Evolutionary conservation across 2,888 invertebrate genomes (phyloP).

Genomic region (Sisyra nigra): DNA sequence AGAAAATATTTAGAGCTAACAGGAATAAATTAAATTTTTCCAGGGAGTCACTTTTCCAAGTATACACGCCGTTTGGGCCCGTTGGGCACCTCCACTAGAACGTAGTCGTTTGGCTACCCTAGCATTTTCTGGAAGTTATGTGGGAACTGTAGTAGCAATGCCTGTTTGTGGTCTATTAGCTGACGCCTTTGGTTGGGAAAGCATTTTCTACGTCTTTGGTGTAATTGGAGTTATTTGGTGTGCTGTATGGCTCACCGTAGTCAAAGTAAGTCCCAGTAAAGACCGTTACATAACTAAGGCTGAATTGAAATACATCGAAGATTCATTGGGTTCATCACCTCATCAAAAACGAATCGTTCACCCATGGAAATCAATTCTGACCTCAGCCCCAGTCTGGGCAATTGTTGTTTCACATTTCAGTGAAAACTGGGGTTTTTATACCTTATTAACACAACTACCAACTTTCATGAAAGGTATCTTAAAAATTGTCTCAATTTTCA

Average conservation of each 20-base stretch:
- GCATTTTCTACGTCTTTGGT: slow-evolving; percentile 70
- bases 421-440: slow-evolving; percentile 85
- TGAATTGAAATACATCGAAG: slow-evolving; percentile 57
- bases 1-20: too few relatives aligned
- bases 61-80: slow-evolving; percentile 70
- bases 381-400: slow-evolving; percentile 67
- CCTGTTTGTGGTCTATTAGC: slow-evolving; percentile 61
- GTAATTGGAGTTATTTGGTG: slow-evolving; percentile 55
- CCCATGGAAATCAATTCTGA: slow-evolving; percentile 64
- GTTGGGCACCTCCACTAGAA: slow-evolving; percentile 69
- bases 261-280: slow-evolving; percentile 56
- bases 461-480: slow-evolving; percentile 73
- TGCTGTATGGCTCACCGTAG: slow-evolving; percentile 48
- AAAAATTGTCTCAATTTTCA: slow-evolving; percentile 9
- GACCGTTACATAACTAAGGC: slow-evolving; percentile 55
- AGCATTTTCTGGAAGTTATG: slow-evolving; percentile 73
- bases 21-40: too few relatives aligned
- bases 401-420: slow-evolving; percentile 71
- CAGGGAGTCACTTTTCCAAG: slow-evolving; percentile 65
- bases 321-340: slow-evolving; percentile 33
- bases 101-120: slow-evolving; percentile 64
- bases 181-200: slow-evolving; percentile 57
- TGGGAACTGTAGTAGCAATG: slow-evolving; percentile 72
- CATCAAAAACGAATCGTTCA: slow-evolving; percentile 36
- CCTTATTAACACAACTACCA: slow-evolving; percentile 65